Percentiles rank a stretch among this genome's conserved stretches.
These are phyloP conservation scores for Cyrtodaria siliqua DNA, from an alignment of 2,888 invertebrate genomes.

Conservation along the genomic window DNA sequence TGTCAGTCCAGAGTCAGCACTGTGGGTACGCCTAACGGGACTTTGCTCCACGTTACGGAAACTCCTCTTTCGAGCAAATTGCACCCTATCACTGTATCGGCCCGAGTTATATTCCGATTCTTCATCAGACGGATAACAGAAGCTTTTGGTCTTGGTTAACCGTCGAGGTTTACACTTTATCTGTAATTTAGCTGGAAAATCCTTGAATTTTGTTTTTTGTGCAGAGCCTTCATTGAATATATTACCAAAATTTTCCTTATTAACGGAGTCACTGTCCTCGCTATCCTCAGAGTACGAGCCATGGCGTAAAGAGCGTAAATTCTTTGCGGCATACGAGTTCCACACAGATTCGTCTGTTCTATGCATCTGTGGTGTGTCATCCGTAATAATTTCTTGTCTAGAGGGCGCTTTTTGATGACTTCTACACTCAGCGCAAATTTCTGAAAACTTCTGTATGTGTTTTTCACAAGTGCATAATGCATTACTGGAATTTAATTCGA, in stretches of 20 bases:
- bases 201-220: neutral
- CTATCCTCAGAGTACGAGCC: constrained; percentile 75
- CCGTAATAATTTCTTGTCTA: constrained; percentile 70
- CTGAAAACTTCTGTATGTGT: neutral
- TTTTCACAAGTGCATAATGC: constrained; percentile 10
- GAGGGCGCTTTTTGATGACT: constrained; percentile 74
- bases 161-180: constrained; percentile 30
- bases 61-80: constrained; percentile 60
- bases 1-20: constrained; percentile 65
- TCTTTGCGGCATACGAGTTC: constrained; percentile 80
- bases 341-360: constrained; percentile 76
- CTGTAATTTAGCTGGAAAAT: neutral
- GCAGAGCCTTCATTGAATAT: neutral
- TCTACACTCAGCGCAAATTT: constrained; percentile 58
- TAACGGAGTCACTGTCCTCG: constrained; percentile 53
- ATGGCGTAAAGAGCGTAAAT: constrained; percentile 77
- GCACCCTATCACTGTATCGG: constrained; percentile 32
- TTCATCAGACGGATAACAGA: constrained; percentile 72
- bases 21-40: constrained; percentile 49
- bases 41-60: constrained; percentile 62
- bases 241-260: constrained; percentile 41
- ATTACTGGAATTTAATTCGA: neutral
- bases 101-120: constrained; percentile 48
- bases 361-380: constrained; percentile 80
- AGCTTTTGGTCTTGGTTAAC: constrained; percentile 53